These are phyloP conservation scores for Drosophila neocordata DNA, from an alignment of 1,140 invertebrate species.

Conservation along the genomic window DNA sequence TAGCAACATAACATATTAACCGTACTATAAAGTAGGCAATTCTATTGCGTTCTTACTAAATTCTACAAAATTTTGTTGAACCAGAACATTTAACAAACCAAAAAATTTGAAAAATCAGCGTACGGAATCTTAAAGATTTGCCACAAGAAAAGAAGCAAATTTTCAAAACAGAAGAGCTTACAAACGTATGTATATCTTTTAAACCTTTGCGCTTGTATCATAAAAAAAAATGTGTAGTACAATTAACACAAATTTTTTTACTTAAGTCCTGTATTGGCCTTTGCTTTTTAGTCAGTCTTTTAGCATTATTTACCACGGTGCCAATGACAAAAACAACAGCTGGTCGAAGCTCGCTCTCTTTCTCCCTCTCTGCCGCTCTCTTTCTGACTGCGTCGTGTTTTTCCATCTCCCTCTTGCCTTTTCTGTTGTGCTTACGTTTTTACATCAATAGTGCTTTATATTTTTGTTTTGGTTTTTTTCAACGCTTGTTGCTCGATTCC, in stretches of 20 bases:
- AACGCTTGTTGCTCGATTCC: constrained; percentile 20
- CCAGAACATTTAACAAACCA: too few species aligned
- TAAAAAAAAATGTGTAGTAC: background rate
- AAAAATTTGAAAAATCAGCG: background rate
- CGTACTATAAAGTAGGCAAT: background rate
- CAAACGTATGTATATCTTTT: background rate
- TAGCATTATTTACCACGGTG: constrained; percentile 1
- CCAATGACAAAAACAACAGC: constrained; percentile 56
- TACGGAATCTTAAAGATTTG: background rate
- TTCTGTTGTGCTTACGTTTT: constrained; percentile 33
- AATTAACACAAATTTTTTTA: background rate
- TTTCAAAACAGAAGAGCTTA: background rate
- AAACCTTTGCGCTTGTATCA: background rate
- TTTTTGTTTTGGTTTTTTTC: constrained; percentile 65
- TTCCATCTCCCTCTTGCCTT: constrained; percentile 15
- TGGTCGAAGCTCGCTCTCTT: constrained; percentile 36
- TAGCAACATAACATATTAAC: background rate
- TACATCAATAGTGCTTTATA: constrained; percentile 53
- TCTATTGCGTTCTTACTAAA: background rate
- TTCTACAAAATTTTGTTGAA: background rate
- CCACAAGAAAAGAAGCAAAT: background rate
- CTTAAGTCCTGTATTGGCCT: background rate
- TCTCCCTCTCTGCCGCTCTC: constrained; percentile 15
- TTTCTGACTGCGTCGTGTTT: constrained; percentile 15
- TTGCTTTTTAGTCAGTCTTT: background rate